phyloP scores from a whole-genome alignment of 2,113 vertebrate genomes.

The Jacana jacana region DNA sequence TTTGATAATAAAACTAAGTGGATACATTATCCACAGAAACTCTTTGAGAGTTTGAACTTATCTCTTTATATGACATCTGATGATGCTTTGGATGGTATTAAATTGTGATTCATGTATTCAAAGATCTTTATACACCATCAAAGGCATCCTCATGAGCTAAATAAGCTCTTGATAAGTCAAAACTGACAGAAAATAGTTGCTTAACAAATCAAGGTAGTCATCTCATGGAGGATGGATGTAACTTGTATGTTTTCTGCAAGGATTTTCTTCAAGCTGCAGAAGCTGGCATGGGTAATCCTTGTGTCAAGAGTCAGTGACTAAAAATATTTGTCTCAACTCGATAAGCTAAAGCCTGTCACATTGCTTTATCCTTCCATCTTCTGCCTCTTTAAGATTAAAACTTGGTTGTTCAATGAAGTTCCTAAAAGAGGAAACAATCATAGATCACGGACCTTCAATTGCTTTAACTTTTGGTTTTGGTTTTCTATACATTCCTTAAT shows the following conservation, averaged over 20 bases:
- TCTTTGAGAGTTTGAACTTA: neutral
- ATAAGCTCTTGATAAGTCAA: conserved; percentile 13
- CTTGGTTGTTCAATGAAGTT: neutral
- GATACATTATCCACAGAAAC: neutral
- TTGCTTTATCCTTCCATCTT: neutral
- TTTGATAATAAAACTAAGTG: neutral
- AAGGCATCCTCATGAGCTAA: neutral
- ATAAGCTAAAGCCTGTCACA: neutral
- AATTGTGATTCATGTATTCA: conserved; percentile 22
- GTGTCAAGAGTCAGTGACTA: neutral
- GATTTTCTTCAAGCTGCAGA: neutral
- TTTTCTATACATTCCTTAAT: neutral
- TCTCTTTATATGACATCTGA: neutral
- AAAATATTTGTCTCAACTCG: neutral
- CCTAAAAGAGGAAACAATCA: neutral
- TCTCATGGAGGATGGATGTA: neutral
- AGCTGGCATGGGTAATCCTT: neutral
- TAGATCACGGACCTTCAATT: neutral
- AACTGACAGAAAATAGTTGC: neutral
- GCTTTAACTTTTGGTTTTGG: neutral
- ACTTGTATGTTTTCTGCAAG: neutral
- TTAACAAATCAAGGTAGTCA: neutral
- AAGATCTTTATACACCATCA: neutral
- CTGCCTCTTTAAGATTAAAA: neutral
- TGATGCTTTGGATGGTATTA: neutral